Evolutionary conservation across 2,888 invertebrate genomes (phyloP), one percentile per base, ranked within the genome.

Genomic region (Toxonevra muliebris): DNA sequence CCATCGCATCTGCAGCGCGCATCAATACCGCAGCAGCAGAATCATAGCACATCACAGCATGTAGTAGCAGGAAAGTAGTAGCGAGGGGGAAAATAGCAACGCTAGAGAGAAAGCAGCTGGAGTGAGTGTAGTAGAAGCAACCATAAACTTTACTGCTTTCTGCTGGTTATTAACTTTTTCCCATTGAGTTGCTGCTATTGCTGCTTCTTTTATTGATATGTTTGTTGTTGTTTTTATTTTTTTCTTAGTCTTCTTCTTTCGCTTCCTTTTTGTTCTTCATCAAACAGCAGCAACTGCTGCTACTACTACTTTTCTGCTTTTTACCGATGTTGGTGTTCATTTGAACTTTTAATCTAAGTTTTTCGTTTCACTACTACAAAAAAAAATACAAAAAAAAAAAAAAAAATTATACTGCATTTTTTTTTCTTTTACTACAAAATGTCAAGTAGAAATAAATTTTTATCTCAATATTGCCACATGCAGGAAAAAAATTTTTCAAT

Each of bases 141-240:
- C 57, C 55, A 55, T 30, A n/a, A 17, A 10, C 5, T 17, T 40
- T 50, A 19, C 30, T 15, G 54, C 68, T 53, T 64, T 66, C 61
- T 68, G 67, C 57, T 66, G 66, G 71, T 71, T 68, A 68, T 69
- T 71, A 71, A 71, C 68, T 71, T 69, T 68, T 64, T 61, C 66
- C 55, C 41, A 60, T 66, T 52, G 52, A 64, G 50, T 65, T 58
- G 64, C 64, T 64, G 45, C 63, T 55, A 55, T 54, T 55, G 63
- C 57, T 64, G 57, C 48, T 64, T 55, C 40, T 55, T 64, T 48
- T 57, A 57, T 64, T 64, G 48, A 15, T 15, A 48, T 10, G 20
- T 54, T 48, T 43, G 8, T 15, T 57, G 64, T 41, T 43, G 30
- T 61, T 50, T 19, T 19, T 57, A 30, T 42, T 45, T 20, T 9